These are phyloP conservation scores for Parotia lawesii DNA, from an alignment of 2,113 vertebrate genomes.

Conservation along the genomic window DNA sequence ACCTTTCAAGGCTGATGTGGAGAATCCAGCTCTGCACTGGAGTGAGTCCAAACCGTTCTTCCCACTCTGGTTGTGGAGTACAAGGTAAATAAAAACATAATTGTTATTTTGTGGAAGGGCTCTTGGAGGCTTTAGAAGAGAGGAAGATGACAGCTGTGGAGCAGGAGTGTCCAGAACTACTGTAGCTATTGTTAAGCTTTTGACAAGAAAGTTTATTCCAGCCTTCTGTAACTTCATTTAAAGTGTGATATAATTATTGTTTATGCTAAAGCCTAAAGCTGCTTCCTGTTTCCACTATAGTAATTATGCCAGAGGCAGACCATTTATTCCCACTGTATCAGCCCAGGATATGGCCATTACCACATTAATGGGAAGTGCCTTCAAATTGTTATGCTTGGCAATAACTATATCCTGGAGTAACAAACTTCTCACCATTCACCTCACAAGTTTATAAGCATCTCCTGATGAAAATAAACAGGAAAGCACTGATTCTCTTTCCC, in stretches of 20 bases:
- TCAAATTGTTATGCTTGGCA: neutral
- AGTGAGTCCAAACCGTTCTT: neutral
- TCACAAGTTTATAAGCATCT: neutral
- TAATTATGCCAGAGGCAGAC: neutral
- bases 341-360: slow-evolving; percentile 1
- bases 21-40: neutral
- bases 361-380: neutral
- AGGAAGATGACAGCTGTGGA: neutral
- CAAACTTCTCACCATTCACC: neutral
- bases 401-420: neutral
- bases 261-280: neutral
- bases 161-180: neutral
- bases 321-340: neutral
- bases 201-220: neutral
- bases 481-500: neutral
- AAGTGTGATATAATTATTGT: slow-evolving; percentile 7
- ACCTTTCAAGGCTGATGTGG: neutral
- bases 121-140: neutral
- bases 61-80: neutral
- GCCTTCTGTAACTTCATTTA: neutral
- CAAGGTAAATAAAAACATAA: slow-evolving; percentile 1
- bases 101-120: neutral
- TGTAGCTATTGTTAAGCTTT: neutral
- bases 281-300: slow-evolving; percentile 14
- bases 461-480: neutral